Evolutionary conservation across 2,113 vertebrate species (phyloP).

Genomic region (Heptranchias perlo): DNA sequence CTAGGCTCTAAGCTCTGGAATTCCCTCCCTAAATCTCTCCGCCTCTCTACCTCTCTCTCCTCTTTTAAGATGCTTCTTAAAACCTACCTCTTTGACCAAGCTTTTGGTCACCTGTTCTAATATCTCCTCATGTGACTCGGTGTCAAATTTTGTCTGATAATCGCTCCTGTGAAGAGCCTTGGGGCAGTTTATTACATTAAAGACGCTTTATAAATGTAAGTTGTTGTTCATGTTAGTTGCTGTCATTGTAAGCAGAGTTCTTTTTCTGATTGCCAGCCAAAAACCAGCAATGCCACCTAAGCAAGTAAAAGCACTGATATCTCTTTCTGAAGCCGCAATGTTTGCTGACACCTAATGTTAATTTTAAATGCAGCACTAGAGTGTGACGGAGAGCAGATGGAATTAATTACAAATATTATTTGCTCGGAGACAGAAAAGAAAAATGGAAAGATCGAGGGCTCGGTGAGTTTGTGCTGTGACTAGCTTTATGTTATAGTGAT

Average conservation of each 20-base stretch:
- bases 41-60: neutral
- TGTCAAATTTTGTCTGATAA: neutral
- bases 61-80: neutral
- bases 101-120: neutral
- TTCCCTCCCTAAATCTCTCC: neutral
- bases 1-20: neutral
- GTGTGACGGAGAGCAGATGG: neutral
- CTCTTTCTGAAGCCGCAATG: neutral
- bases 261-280: neutral
- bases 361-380: neutral
- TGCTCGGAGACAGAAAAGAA: neutral
- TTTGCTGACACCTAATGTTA: neutral
- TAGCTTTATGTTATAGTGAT: neutral
- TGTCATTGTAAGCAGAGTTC: neutral
- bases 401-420: conserved; percentile 10
- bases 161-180: too few species aligned
- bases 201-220: neutral
- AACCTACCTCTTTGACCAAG: neutral
- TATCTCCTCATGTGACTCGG: neutral
- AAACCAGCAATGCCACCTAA: neutral
- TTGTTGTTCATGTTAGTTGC: neutral
- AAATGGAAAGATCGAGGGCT: neutral
- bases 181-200: neutral
- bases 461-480: neutral
- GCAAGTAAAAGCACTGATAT: neutral